Percentiles rank a stretch among this genome's conserved stretches.
Conservation (phyloP, 2,113 vertebrate genomes). For the Amphilophus citrinellus region DNA sequence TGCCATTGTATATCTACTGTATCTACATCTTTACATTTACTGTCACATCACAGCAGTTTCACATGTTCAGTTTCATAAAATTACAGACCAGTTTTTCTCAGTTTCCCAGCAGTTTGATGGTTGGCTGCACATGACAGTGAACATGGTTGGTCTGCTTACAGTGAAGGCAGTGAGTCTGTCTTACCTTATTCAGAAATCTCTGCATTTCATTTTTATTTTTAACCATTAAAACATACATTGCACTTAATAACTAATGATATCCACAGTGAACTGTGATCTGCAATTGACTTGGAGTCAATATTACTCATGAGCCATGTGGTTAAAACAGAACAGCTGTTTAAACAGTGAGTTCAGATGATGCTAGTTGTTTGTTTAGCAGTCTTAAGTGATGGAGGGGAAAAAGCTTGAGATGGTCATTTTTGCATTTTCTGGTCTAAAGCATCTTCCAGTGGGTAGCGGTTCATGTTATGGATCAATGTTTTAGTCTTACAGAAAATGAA, state of each 20-base stretch:
- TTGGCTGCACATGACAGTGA: background rate
- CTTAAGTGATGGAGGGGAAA: background rate
- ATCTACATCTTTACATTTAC: background rate
- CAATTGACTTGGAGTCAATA: background rate
- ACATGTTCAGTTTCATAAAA: background rate
- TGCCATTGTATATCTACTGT: background rate
- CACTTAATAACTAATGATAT: background rate
- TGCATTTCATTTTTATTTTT: background rate
- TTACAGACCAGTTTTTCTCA: background rate
- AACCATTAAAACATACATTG: background rate
- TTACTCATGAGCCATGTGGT: background rate
- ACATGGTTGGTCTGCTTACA: background rate
- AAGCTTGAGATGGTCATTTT: background rate
- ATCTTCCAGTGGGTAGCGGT: background rate
- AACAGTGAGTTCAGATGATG: background rate
- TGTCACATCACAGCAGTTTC: constrained; percentile 5
- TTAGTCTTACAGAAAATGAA: background rate
- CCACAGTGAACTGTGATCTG: background rate
- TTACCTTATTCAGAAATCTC: constrained; percentile 11
- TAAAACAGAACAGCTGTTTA: background rate
- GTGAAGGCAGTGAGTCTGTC: background rate
- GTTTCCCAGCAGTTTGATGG: constrained; percentile 1
- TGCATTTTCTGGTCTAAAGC: background rate
- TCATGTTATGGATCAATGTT: background rate
- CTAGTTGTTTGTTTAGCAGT: background rate